Evolutionary conservation across 2,797 vertebrate genomes (phyloP), one percentile per base, ranked within the genome.

Genomic region (Poliocrania exsul): DNA sequence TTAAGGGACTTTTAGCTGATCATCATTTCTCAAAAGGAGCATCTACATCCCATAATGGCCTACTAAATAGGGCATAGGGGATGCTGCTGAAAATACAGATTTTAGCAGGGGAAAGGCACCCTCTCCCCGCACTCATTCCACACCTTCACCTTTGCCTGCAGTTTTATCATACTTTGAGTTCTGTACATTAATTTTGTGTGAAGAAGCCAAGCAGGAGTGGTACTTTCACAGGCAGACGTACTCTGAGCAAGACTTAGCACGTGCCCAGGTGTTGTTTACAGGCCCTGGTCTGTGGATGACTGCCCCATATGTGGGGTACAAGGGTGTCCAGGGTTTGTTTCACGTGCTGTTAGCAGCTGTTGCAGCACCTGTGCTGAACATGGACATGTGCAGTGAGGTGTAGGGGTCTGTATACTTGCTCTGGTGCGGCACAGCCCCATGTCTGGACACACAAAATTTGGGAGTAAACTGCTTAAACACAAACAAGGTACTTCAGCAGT

Each of bases 301-400:
- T 47, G 16, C 15, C 54, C 71, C 60, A 8, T 1, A 20, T 13
- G 16, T 0, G 3, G 38, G 29, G 44, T 21, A 25, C 0, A 0
- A 81, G 50, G 50, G 24, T 42, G 46, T 35, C 62, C 37, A 17
- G 56, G 37, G 46, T 35, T 69, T 84, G 42, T 26, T 65, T n/a
- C 0, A 6, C 50, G 65, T 28, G 16, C 44, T 4, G 0, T 29
- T 26, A 38, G 4, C 0, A 0, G 28, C 47, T 51, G 29, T 33
- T 33, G 57, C 47, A 57, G 67, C 0, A 2, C 20, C 57, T 26
- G 37, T 47, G 56, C 90, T 69, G 80, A 50, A 29, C 42, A 3
- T 3, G 7, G 56, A 11, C 0, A 1, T 1, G n/a, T 26, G 25
- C 51, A 49, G n/a, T 13, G 50, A 53, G 69, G 40, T 24, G 29